Evolutionary conservation across 1,140 invertebrate species (phyloP).

Genomic region (Neomicropteryx cornuta): DNA sequence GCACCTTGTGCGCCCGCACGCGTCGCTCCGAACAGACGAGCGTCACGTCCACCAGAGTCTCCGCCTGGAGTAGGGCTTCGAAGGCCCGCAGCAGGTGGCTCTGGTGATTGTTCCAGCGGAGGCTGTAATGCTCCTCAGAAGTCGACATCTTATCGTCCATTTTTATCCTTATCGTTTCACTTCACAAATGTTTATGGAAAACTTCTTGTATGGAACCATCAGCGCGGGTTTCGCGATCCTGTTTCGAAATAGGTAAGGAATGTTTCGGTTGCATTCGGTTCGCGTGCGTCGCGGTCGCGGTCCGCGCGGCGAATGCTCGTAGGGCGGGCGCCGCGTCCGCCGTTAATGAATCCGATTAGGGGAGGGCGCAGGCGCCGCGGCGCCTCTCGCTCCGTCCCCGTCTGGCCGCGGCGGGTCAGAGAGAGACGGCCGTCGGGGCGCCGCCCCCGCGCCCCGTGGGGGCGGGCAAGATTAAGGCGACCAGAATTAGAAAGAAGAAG

Average conservation of each 20-base stretch:
- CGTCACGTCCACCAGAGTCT: constrained; percentile 79
- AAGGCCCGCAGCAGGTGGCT: constrained; percentile 75
- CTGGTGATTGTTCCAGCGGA: constrained; percentile 88
- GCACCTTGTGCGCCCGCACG: constrained; percentile 79
- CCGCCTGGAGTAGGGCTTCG: constrained; percentile 71
- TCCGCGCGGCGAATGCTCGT: constrained; percentile 10
- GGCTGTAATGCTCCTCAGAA: constrained; percentile 68
- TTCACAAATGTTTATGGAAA: too few species aligned
- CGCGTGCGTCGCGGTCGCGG: constrained; percentile 19
- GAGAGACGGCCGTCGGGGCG: not conserved
- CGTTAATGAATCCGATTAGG: constrained; percentile 45
- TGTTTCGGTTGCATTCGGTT: too few species aligned
- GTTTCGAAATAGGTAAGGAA: too few species aligned
- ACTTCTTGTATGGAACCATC: too few species aligned
- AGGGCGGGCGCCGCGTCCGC: constrained; percentile 29
- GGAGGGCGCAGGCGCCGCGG: constrained; percentile 36
- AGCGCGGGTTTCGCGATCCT: too few species aligned
- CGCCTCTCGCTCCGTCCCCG: constrained; percentile 17
- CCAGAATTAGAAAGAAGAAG: constrained; percentile 17
- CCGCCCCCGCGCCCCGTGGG: constrained; percentile 17
- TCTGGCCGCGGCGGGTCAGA: constrained; percentile 10
- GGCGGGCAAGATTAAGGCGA: constrained; percentile 18
- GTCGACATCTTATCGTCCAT: constrained; percentile 31
- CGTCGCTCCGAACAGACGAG: constrained; percentile 74
- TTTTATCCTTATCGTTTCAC: too few species aligned